Evolutionary conservation across 1,140 invertebrate genomes (phyloP), one percentile per base, ranked within the genome.

Genomic region (Liolophura sinensis): DNA sequence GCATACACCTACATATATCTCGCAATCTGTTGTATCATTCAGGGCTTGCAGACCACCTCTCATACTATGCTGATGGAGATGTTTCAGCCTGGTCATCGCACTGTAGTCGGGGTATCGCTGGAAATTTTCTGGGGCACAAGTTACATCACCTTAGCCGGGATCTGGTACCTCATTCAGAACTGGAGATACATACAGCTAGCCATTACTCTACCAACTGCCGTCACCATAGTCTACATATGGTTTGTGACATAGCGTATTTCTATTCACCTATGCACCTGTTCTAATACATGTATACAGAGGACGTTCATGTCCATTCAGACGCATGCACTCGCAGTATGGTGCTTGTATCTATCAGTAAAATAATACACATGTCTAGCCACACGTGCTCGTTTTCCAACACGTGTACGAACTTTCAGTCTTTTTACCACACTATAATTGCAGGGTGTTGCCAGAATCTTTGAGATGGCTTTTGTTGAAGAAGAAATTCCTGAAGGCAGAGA

Each of bases 401-500:
- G n/a, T n/a, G n/a, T n/a, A n/a, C n/a, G n/a, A n/a, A n/a, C n/a
- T n/a, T n/a, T n/a, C n/a, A n/a, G n/a, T n/a, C n/a, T 40, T 40
- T 40, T 20, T 57, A 59, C 18, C 60, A 4, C 47, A 54, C n/a
- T n/a, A n/a, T n/a, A n/a, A n/a, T 16, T 25, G 15, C 60, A 81
- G 79, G 59, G 25, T 90, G 18, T 67, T 87, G 14, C 86, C 86
- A 9, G 86, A 87, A 68, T 87, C 86, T 59, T 80, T 87, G 11
- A 71, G 85, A 16, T 87, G 85, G 85, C 73, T 87, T 20, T 73
- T 88, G 7, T 70, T 62, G 91, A 92, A n/a, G 66, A 88, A 89
- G 7, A 88, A 88, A 69, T 88, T 88, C 50, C 85, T 89, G 1
- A 87, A 90, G 69, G 90, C 92, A 0, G 87, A 90, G 12, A 81